These are phyloP conservation scores for Endotricha flammealis DNA, from an alignment of 2,888 invertebrate species.

Conservation along the genomic window DNA sequence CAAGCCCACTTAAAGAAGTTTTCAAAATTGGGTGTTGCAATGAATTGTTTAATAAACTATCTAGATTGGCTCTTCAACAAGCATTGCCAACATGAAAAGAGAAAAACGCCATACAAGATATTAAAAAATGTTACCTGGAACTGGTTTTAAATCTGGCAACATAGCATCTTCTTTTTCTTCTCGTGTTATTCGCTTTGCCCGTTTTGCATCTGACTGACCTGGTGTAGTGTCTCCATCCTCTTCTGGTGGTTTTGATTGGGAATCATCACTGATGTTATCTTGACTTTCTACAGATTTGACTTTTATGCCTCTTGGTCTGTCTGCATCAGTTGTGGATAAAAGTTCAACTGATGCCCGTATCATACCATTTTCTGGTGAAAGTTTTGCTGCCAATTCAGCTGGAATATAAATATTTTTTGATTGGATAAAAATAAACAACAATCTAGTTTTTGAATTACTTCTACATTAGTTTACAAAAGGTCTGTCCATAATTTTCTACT, in stretches of 20 bases:
- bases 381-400: slow-evolving; percentile 77
- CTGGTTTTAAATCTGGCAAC: slow-evolving; percentile 89
- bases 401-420: slow-evolving; percentile 19
- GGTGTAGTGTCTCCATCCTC: slow-evolving; percentile 43
- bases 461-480: too few relatives aligned
- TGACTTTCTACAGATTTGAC: slow-evolving; percentile 33
- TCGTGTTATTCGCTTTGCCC: slow-evolving; percentile 58
- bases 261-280: slow-evolving; percentile 24
- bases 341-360: slow-evolving; percentile 90
- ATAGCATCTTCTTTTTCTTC: slow-evolving; percentile 84
- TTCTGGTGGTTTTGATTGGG: slow-evolving; percentile 22
- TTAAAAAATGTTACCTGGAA: slow-evolving; percentile 79
- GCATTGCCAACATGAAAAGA: too few relatives aligned
- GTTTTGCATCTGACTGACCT: slow-evolving; percentile 61
- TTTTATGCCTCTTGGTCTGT: slow-evolving; percentile 80
- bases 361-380: slow-evolving; percentile 85
- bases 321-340: slow-evolving; percentile 82
- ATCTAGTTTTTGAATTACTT: too few relatives aligned
- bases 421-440: too few relatives aligned
- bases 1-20: too few relatives aligned
- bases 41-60: too few relatives aligned
- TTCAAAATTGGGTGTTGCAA: too few relatives aligned
- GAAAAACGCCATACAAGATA: too few relatives aligned
- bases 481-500: too few relatives aligned
- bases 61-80: too few relatives aligned